A percentile compares a stretch with the other conserved stretches of the same genome.
Conservation (phyloP, 1,140 invertebrate species). For the Agraylea sexmaculata region DNA sequence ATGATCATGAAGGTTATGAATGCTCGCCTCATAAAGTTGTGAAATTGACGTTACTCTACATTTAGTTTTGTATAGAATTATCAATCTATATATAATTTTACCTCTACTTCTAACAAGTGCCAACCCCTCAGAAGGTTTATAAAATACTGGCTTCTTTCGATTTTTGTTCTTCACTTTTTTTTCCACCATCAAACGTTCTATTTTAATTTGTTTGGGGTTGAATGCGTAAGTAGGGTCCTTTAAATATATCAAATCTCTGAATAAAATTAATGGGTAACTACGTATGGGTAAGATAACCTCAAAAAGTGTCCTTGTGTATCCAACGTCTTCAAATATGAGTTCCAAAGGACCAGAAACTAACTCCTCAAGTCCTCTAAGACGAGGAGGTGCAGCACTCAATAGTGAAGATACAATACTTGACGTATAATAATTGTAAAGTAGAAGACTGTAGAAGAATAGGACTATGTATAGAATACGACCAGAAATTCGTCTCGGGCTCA, state of each 20-base stretch:
- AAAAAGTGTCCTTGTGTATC: constrained; percentile 33
- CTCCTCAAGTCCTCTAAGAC: constrained; percentile 26
- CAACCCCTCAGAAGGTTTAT: constrained; percentile 25
- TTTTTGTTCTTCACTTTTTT: constrained; percentile 29
- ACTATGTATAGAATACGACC: constrained; percentile 26
- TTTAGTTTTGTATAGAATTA: too few relatives aligned
- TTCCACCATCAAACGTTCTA: constrained; percentile 32
- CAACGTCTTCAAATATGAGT: constrained; percentile 35
- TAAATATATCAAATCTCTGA: neutral
- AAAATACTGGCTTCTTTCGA: constrained; percentile 24
- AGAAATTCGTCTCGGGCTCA: constrained; percentile 10
- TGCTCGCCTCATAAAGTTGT: too few relatives aligned
- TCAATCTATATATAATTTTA: constrained; percentile 13
- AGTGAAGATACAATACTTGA: constrained; percentile 38
- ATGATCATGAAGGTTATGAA: too few relatives aligned
- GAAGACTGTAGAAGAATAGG: constrained; percentile 29
- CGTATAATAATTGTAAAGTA: constrained; percentile 39
- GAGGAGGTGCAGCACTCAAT: constrained; percentile 29
- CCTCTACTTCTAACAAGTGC: constrained; percentile 28
- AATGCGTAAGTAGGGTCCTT: constrained; percentile 18
- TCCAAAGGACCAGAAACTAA: constrained; percentile 31
- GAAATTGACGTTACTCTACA: too few relatives aligned
- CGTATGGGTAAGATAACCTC: constrained; percentile 19
- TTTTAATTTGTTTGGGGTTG: constrained; percentile 10
- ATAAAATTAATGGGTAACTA: neutral